Evolutionary conservation across 2,797 vertebrate genomes (phyloP), one percentile per base, ranked within the genome.

Genomic region (Galaxias olidus): DNA sequence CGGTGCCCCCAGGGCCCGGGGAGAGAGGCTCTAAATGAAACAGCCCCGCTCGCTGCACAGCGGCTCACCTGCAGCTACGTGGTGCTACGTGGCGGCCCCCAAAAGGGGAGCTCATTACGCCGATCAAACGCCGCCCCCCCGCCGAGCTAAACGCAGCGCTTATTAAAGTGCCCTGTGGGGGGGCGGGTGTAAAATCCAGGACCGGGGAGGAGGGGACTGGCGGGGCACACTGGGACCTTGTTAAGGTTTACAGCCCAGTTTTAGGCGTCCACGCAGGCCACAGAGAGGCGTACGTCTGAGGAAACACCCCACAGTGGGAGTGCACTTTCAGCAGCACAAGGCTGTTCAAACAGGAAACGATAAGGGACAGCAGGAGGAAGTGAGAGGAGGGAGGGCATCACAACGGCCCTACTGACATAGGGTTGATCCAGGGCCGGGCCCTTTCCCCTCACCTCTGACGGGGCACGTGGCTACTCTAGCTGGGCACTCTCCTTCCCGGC

Each of bases 141-240:
- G 75, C 79, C 46, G 55, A 61, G 83, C 74, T 81, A 79, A 90
- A 87, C 46, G 53, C 84, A 80, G 75, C 59, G 81, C 81, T 86
- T 91, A 93, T 91, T 89, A 91, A 91, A 93, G 86, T 4, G 53
- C 84, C 82, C 87, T 79, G 86, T 75, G 68, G 82, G 90, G 84
- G 79, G 84, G 78, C 69, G 76, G 73, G 88, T 84, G 83, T 90
- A 86, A 87, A 77, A 87, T 83, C 59, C 43, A 10, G 45, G 47
- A 68, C 58, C 12, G 20, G 58, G 63, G 48, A 46, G 42, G 40
- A 43, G 51, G 57, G 61, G 64, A 10, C 5, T 8, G 61, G 17
- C 53, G 49, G 54, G 49, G 56, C n/a, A 10, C 61, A 30, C 15
- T 45, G 49, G 60, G 70, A 45, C 66, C 87, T 86, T 82, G 80